These are phyloP conservation scores for Perca fluviatilis DNA, from an alignment of 2,113 vertebrate genomes.

Conservation along the genomic window DNA sequence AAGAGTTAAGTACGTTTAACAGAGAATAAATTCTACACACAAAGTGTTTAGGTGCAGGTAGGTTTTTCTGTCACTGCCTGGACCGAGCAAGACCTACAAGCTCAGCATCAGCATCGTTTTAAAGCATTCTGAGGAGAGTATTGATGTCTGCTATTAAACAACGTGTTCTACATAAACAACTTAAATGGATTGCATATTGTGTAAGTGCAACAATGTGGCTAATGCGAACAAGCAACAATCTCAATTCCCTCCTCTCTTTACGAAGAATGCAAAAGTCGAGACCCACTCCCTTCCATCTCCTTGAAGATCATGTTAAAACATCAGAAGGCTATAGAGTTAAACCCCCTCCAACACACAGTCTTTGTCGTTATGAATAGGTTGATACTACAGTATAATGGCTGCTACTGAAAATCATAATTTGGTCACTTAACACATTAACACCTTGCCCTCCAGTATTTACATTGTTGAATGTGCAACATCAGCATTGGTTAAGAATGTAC, in stretches of 20 bases:
- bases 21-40: conserved; percentile 28
- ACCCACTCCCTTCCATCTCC: conserved; percentile 7
- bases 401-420: conserved; percentile 67
- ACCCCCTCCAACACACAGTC: conserved; percentile 36
- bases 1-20: conserved; percentile 44
- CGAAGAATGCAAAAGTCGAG: conserved; percentile 33
- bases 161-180: conserved; percentile 45
- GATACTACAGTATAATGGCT: conserved; percentile 39
- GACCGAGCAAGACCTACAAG: conserved; percentile 19
- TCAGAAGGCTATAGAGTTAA: conserved; percentile 43
- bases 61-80: conserved; percentile 20
- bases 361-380: conserved; percentile 33
- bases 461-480: conserved; percentile 90
- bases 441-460: conserved; percentile 86
- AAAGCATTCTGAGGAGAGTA: conserved; percentile 46
- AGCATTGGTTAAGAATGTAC: conserved; percentile 89
- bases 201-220: conserved; percentile 58
- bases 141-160: conserved; percentile 38
- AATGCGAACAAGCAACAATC: conserved; percentile 58
- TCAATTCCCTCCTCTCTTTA: neutral
- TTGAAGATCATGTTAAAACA: conserved; percentile 33
- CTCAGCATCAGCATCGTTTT: conserved; percentile 15
- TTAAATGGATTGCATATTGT: conserved; percentile 66
- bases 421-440: conserved; percentile 86
- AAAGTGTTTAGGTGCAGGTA: conserved; percentile 36